Conservation (phyloP, 2,797 vertebrate genomes). For the Thalassophryne amazonica region DNA sequence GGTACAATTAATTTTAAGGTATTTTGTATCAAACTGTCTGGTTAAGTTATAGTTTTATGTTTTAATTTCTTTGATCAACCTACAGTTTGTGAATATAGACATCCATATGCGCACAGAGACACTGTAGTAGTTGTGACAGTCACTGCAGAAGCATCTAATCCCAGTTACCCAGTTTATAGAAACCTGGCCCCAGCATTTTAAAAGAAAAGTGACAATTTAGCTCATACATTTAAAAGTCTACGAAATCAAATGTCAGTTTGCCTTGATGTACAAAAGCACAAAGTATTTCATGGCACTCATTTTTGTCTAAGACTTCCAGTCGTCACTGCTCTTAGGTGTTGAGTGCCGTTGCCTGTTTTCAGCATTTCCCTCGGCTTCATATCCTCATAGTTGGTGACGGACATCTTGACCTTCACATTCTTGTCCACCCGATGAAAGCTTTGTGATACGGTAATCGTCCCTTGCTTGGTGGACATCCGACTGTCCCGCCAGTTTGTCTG, state of each 20-base stretch:
- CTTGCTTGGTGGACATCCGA: conserved; percentile 82
- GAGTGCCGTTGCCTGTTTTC: conserved; percentile 51
- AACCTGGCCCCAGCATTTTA: no score
- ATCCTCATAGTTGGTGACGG: conserved; percentile 76
- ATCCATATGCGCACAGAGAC: no score
- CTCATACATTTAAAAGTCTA: no score
- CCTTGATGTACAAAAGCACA: neutral
- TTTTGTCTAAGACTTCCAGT: conserved; percentile 16
- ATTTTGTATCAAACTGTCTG: neutral
- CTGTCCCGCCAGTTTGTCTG: conserved; percentile 83
- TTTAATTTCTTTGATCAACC: neutral
- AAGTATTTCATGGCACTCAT: conserved; percentile 8
- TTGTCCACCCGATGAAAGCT: conserved; percentile 81
- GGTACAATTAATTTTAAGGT: no score
- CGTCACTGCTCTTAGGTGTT: conserved; percentile 42
- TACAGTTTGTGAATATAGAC: no score
- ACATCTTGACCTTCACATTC: conserved; percentile 77
- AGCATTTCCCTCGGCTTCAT: conserved; percentile 70
- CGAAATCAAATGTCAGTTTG: no score
- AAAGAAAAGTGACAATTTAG: no score
- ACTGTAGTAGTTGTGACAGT: neutral
- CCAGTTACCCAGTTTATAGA: no score
- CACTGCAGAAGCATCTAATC: conserved; percentile 5
- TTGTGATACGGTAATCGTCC: conserved; percentile 83
- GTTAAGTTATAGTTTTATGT: neutral